These are phyloP conservation scores for Mesorhabditis spiculigera DNA, from an alignment of 2,888 invertebrate genomes.

Conservation along the genomic window DNA sequence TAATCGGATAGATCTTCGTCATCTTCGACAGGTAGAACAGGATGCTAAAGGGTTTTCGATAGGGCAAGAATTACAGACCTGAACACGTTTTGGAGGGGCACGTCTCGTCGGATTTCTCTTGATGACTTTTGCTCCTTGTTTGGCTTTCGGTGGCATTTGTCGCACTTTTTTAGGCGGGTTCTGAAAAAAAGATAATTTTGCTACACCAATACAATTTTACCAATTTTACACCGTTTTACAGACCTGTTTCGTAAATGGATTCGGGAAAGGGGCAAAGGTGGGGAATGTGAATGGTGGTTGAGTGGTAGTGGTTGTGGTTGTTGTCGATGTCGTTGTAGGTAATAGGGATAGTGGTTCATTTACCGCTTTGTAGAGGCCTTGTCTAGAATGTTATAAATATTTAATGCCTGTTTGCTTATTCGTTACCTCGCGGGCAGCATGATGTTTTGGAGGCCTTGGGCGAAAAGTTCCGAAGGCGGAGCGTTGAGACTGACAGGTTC, in stretches of 20 bases:
- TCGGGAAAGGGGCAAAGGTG: slow-evolving; percentile 12
- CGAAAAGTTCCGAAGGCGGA: slow-evolving; percentile 36
- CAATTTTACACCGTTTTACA: no score
- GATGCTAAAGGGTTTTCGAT: no score
- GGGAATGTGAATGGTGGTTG: slow-evolving; percentile 14
- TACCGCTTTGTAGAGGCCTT: neutral
- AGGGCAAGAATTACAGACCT: no score
- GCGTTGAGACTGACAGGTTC: slow-evolving; percentile 19
- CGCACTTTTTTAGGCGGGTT: slow-evolving; percentile 8
- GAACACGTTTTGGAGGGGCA: no score
- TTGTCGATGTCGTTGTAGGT: neutral
- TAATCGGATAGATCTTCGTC: neutral
- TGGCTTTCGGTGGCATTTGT: no score
- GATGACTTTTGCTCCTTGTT: no score
- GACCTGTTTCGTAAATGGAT: neutral
- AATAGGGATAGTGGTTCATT: neutral
- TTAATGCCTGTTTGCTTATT: neutral
- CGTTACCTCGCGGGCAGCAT: slow-evolving; percentile 11
- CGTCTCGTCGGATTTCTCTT: no score
- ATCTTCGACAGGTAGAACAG: no score
- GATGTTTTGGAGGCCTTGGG: slow-evolving; percentile 40
- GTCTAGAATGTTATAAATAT: slow-evolving; percentile 1
- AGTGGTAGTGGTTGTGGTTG: slow-evolving; percentile 9
- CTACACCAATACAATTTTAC: neutral
- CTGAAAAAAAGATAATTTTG: slow-evolving; percentile 5